Percentiles rank a stretch among this genome's conserved stretches.
phyloP scores from a whole-genome alignment of 1,140 invertebrate species.

The Tetranychus cinnabarinus region DNA sequence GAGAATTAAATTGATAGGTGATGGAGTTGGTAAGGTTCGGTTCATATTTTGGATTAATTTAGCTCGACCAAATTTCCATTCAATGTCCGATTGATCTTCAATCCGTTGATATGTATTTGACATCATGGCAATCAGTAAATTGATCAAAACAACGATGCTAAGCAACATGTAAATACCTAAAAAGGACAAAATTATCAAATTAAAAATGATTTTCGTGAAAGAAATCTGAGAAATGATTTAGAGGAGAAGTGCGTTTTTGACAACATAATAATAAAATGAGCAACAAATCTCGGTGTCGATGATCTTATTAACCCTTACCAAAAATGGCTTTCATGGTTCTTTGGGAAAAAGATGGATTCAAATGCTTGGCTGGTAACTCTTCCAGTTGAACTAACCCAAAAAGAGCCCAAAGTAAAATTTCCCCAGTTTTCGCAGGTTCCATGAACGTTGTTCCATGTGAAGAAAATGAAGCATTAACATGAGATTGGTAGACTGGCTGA shows the following conservation, averaged over 20 bases:
- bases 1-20: conserved; percentile 83
- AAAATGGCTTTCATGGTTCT: conserved; percentile 40
- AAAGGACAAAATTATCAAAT: conserved; percentile 23
- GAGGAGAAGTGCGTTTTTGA: too few relatives aligned
- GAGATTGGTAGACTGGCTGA: conserved; percentile 16
- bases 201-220: background rate
- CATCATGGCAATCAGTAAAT: conserved; percentile 99
- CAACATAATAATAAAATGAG: too few relatives aligned
- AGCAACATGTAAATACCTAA: conserved; percentile 73
- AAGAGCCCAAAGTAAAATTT: conserved; percentile 78
- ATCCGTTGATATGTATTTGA: conserved; percentile 96
- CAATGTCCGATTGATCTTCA: conserved; percentile 95
- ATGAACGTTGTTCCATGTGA: conserved; percentile 33
- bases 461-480: conserved; percentile 11
- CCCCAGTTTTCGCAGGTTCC: conserved; percentile 71
- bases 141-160: conserved; percentile 88
- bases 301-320: conserved; percentile 24
- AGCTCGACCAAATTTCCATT: conserved; percentile 98
- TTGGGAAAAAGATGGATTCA: conserved; percentile 27
- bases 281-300: too few relatives aligned
- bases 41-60: conserved; percentile 98
- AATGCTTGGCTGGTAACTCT: conserved; percentile 28
- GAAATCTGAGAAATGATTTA: background rate
- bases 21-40: conserved; percentile 83
- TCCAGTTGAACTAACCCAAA: conserved; percentile 82